Conservation (phyloP, 2,797 vertebrate species). For the Potorous gilbertii region DNA sequence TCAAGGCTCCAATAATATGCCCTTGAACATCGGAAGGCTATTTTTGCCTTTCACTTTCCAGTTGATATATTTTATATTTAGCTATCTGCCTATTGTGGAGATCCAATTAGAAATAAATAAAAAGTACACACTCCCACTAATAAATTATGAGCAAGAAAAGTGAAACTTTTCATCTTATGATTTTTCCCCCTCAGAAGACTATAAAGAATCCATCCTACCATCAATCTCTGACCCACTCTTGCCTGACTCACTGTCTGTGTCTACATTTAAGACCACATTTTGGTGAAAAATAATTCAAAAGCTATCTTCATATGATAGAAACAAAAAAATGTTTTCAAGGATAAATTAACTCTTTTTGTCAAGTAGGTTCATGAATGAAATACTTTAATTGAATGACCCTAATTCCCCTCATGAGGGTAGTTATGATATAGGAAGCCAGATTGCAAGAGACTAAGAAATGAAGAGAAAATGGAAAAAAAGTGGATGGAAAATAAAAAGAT, state of each 20-base stretch:
- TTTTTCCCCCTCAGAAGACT: not conserved
- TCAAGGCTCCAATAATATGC: not conserved
- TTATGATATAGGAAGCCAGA: not conserved
- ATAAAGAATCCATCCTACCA: not conserved
- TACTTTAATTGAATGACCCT: not conserved
- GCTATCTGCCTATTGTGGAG: not conserved
- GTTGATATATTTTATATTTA: slow-evolving; percentile 42
- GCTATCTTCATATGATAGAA: not conserved
- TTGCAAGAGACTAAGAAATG: not conserved
- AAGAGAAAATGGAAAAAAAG: not conserved
- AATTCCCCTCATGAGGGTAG: not conserved
- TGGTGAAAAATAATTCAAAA: not conserved
- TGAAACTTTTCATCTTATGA: not conserved
- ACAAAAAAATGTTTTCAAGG: not conserved
- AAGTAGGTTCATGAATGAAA: not conserved
- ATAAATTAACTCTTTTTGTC: not conserved
- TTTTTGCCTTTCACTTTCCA: slow-evolving; percentile 31
- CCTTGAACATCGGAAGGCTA: slow-evolving; percentile 12
- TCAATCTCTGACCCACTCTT: not conserved
- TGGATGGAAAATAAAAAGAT: not conserved
- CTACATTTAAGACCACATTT: not conserved
- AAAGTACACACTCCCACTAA: not conserved
- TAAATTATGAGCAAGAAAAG: not conserved
- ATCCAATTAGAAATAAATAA: slow-evolving; percentile 26
- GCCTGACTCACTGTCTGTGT: not conserved